A percentile compares a stretch with the other conserved stretches of the same genome.
Conservation (phyloP, 2,888 invertebrate species). For the Epiperipatus broadwayi region DNA sequence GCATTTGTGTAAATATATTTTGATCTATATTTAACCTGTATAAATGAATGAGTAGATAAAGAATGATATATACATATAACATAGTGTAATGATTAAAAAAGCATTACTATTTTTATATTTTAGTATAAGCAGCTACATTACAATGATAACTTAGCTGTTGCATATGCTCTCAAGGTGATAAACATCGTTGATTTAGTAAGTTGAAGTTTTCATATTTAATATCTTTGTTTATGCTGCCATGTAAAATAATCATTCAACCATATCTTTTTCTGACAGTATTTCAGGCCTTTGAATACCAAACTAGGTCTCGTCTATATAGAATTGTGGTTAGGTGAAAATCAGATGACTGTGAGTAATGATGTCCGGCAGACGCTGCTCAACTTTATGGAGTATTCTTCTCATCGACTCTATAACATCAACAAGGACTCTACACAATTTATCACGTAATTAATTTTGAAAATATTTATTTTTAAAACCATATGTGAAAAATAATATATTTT, state of each 20-base stretch:
- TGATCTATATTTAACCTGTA: no score
- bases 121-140: no score
- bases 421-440: conserved; percentile 81
- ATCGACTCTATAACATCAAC: conserved; percentile 62
- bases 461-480: background rate
- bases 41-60: no score
- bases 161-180: no score
- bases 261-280: conserved; percentile 46
- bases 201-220: conserved; percentile 23
- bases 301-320: conserved; percentile 91
- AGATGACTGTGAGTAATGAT: conserved; percentile 49
- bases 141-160: no score
- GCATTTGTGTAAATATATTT: no score
- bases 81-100: no score
- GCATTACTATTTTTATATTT: no score
- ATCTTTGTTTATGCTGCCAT: no score
- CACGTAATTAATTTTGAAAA: conserved; percentile 43
- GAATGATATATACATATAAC: no score
- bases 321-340: conserved; percentile 83
- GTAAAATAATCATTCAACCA: no score
- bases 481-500: conserved; percentile 9
- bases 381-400: conserved; percentile 73
- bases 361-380: conserved; percentile 69
- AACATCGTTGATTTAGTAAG: no score
- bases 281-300: conserved; percentile 75